Evolutionary conservation across 30 jellyfish, hydroid and myxozoan species (phyloP).

Genomic region (Chrysaora quinquecirrha): DNA sequence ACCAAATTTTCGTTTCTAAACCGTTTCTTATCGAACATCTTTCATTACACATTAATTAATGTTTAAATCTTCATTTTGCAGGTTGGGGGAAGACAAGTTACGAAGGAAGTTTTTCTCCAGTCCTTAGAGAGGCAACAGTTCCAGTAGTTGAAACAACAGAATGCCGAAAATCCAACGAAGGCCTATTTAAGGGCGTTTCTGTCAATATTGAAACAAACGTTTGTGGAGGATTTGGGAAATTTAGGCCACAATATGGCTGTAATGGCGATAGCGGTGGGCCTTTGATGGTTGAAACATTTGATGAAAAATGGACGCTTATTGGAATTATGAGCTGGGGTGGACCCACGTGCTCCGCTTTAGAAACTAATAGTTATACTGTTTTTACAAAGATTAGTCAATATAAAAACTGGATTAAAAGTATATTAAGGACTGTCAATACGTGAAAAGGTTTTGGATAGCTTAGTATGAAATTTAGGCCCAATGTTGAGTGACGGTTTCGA

Average conservation of each 20-base stretch:
- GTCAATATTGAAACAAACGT: conserved; percentile 47
- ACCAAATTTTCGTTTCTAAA: no score
- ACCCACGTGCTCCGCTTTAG: conserved; percentile 72
- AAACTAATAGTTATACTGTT: conserved; percentile 76
- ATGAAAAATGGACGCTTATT: conserved; percentile 54
- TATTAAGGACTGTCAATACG: not conserved
- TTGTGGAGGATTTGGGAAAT: conserved; percentile 84
- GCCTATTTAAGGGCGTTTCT: conserved; percentile 43
- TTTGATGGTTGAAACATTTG: conserved; percentile 35
- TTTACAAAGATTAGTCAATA: conserved; percentile 59
- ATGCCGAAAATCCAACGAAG: conserved; percentile 63
- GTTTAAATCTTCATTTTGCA: no score
- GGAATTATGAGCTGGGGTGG: conserved; percentile 95
- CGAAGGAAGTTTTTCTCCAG: conserved; percentile 39
- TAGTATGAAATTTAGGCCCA: no score
- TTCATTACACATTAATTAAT: no score
- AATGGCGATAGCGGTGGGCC: conserved; percentile 98
- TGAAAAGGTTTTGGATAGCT: no score
- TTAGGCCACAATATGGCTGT: conserved; percentile 75
- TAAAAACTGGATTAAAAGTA: conserved; percentile 60
- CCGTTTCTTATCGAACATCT: no score
- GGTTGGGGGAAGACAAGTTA: conserved; percentile 89
- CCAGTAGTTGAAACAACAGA: conserved; percentile 64
- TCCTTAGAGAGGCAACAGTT: conserved; percentile 58
- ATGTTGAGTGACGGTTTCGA: no score